A percentile compares a stretch with the other conserved stretches of the same genome.
phyloP scores from a whole-genome alignment of 2,888 invertebrate species.

The Agonopterix subpropinquella region DNA sequence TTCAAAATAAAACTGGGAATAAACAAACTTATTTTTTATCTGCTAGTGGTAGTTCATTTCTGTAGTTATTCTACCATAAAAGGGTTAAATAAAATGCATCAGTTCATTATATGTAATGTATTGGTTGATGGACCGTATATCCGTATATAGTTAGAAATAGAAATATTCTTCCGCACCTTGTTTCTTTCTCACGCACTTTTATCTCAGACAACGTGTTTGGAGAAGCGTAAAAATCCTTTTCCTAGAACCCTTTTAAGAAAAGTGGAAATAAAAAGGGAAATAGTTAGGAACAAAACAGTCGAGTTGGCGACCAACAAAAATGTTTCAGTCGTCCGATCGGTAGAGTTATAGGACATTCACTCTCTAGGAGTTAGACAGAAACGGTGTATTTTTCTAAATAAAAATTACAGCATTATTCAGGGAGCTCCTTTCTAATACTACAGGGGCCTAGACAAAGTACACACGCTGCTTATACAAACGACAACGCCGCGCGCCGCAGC shows the following conservation, averaged over 20 bases:
- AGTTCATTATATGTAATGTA: constrained; percentile 38
- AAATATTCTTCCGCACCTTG: constrained; percentile 51
- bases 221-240: constrained; percentile 42
- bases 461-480: too few relatives aligned
- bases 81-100: constrained; percentile 39
- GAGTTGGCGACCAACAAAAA: not conserved
- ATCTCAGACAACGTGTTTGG: constrained; percentile 36
- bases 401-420: too few relatives aligned
- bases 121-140: constrained; percentile 35
- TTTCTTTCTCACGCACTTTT: constrained; percentile 55
- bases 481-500: too few relatives aligned
- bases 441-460: too few relatives aligned
- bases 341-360: too few relatives aligned
- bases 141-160: too few relatives aligned
- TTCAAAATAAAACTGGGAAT: too few relatives aligned
- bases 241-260: constrained; percentile 39
- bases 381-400: too few relatives aligned
- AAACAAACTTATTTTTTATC: too few relatives aligned
- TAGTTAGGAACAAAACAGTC: constrained; percentile 10
- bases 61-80: constrained; percentile 41
- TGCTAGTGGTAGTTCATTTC: constrained; percentile 30
- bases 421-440: too few relatives aligned
- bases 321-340: not conserved
- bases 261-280: constrained; percentile 32
- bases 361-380: too few relatives aligned